Evolutionary conservation across 2,888 invertebrate genomes (phyloP).

Genomic region (Erebia ligea): DNA sequence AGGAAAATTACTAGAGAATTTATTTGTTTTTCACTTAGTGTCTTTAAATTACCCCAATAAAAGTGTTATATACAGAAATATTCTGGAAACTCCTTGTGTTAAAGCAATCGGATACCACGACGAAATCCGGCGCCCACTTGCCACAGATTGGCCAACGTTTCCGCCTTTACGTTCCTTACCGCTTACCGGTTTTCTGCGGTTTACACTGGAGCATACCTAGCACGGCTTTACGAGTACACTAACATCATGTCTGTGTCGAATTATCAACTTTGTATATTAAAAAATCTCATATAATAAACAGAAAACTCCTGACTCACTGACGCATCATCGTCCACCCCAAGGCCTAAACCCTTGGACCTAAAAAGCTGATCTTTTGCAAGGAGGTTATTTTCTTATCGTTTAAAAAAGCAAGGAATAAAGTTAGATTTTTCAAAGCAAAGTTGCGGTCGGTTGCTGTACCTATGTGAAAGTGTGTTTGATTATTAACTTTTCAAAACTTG

Average conservation of each 20-base stretch:
- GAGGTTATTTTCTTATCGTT: no score
- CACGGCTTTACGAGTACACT: background rate
- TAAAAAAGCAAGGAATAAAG: no score
- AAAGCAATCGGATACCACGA: conserved; percentile 34
- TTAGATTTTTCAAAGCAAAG: no score
- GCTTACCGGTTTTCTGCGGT: conserved; percentile 50
- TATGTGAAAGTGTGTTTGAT: no score
- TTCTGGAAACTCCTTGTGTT: conserved; percentile 9
- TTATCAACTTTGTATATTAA: background rate
- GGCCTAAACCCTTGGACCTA: no score
- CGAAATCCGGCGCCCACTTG: conserved; percentile 56
- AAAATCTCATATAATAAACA: no score
- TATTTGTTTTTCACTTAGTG: background rate
- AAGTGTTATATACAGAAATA: background rate
- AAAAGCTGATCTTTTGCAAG: no score
- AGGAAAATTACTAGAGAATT: no score
- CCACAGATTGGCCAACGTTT: conserved; percentile 65
- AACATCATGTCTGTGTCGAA: background rate
- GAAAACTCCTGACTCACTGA: no score
- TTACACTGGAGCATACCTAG: conserved; percentile 44
- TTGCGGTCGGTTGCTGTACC: no score
- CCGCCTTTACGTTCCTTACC: conserved; percentile 62
- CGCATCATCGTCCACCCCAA: no score
- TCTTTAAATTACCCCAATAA: background rate
- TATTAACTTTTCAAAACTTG: no score